phyloP scores from a whole-genome alignment of 35 echinoderm and acorn worm genomes.

The Nesometra sesokonis region DNA sequence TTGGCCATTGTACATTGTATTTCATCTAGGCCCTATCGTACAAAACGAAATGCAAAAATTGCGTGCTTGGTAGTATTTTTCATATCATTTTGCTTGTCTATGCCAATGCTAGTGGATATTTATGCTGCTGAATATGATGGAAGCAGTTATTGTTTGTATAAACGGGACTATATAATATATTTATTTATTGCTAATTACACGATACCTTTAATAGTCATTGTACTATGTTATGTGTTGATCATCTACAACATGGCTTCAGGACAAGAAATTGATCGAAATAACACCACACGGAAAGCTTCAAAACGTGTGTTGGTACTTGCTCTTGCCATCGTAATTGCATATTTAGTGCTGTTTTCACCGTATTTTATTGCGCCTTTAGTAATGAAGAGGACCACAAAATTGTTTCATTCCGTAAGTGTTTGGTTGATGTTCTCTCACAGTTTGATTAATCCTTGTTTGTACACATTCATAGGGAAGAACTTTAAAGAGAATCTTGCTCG shows the following conservation, averaged over 20 bases:
- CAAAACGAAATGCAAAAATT: background rate
- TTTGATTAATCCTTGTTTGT: conserved; percentile 82
- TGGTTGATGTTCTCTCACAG: conserved; percentile 78
- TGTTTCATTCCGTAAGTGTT: conserved; percentile 40
- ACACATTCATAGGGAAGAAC: conserved; percentile 81
- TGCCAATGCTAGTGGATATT: background rate
- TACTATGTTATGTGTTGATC: conserved; percentile 76
- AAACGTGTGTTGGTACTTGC: conserved; percentile 60
- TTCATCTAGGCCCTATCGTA: background rate
- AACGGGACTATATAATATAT: conserved; percentile 7
- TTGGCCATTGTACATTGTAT: background rate
- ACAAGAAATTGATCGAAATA: conserved; percentile 55
- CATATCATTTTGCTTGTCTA: background rate
- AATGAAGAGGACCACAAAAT: background rate
- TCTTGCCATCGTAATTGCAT: conserved; percentile 71
- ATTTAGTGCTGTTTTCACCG: conserved; percentile 64
- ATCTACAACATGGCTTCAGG: conserved; percentile 42
- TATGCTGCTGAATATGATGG: background rate
- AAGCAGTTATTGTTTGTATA: background rate
- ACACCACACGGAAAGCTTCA: conserved; percentile 53
- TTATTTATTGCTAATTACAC: conserved; percentile 56
- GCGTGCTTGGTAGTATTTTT: background rate
- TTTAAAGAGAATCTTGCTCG: conserved; percentile 57
- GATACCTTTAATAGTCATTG: conserved; percentile 56
- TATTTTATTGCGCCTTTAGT: conserved; percentile 27